Evolutionary conservation across 30 jellyfish, hydroid and myxozoan genomes (phyloP).

Genomic region (Aurelia sp.): DNA sequence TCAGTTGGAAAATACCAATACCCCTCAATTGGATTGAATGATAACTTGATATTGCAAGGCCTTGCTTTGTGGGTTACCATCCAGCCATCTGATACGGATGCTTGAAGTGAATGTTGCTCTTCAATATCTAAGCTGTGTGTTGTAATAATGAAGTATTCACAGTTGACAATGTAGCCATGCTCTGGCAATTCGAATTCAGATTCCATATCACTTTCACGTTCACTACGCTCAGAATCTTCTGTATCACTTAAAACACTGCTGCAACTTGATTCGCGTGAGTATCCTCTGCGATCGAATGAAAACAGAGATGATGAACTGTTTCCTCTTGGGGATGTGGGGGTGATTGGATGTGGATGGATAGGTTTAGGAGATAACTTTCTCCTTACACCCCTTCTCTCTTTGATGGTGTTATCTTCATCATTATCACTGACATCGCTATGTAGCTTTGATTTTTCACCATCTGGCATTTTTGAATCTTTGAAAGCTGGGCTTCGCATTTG

Average conservation of each 20-base stretch:
- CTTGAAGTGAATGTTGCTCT: slow-evolving; percentile 94
- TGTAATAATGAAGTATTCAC: slow-evolving; percentile 89
- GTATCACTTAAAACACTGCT: slow-evolving; percentile 74
- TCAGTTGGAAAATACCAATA: slow-evolving; percentile 83
- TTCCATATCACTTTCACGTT: slow-evolving; percentile 85
- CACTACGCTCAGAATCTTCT: slow-evolving; percentile 86
- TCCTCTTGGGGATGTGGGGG: slow-evolving; percentile 40
- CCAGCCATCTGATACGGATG: slow-evolving; percentile 96
- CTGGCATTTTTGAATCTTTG: slow-evolving; percentile 16
- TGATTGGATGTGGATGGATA: slow-evolving; percentile 5
- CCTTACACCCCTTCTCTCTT: slow-evolving; percentile 27
- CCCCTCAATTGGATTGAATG: slow-evolving; percentile 73
- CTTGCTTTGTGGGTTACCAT: slow-evolving; percentile 67
- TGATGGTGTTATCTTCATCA: slow-evolving; percentile 37
- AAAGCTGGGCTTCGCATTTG: slow-evolving; percentile 19
- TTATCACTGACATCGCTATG: slow-evolving; percentile 38
- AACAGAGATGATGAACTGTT: neutral
- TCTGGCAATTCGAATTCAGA: slow-evolving; percentile 89
- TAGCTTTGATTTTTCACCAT: slow-evolving; percentile 15
- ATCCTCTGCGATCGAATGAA: slow-evolving; percentile 25
- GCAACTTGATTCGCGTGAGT: slow-evolving; percentile 58
- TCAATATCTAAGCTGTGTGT: slow-evolving; percentile 87
- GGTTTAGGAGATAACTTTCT: slow-evolving; percentile 47
- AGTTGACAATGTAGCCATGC: slow-evolving; percentile 85
- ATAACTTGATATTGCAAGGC: slow-evolving; percentile 49